Base-by-base conservation (phyloP, 2,113 vertebrate genomes). In the Lagopus leucura region DNA sequence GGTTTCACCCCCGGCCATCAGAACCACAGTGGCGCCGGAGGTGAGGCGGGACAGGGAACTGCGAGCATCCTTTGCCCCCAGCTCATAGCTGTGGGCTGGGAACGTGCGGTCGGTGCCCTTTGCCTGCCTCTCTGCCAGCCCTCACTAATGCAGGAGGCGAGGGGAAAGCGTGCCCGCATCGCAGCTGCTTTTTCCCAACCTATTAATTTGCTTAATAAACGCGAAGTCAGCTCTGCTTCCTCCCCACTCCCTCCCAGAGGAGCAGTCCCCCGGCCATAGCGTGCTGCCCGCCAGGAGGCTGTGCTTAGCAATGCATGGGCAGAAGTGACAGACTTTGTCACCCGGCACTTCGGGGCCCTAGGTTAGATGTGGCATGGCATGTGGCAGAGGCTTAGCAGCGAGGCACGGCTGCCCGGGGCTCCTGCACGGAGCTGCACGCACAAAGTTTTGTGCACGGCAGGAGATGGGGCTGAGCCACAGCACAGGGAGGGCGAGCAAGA, bases 141-240 rank as follows among this genome's bases (percentile, higher is more conserved):
- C 32, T 40, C 11, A 20, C 42, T n/a, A n/a, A 74, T 58, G 63
- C 78, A 61, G 54, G 27, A 40, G 55, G 55, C 0, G 0, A 90
- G 57, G 76, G 47, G 18, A 24, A 75, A 87, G 25, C 2, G 1
- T 64, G 72, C 80, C 64, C 55, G 10, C 69, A 34, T 19, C 34
- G 6, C 2, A 38, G 69, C 36, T 64, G 0, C 36, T 70, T 70
- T 11, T 11, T 30, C 69, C 40, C 54, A 55, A 2, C 71, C 88
- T 55, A 63, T 86, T 90, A 66, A 94, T 95, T 94, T 95, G 64
- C 88, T 82, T 88, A 83, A 90, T 82, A 95, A 93, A 90, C 50
- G 54, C 12, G 2, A 67, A 63, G 70, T 85, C 85, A 86, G 88
- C 90, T 90, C 27, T 18, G 90, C 74, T 94, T 91, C 73, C 50